A percentile compares a stretch with the other conserved stretches of the same genome.
Conservation (phyloP, 2,888 invertebrate genomes). For the Leptopterna dolabrata region DNA sequence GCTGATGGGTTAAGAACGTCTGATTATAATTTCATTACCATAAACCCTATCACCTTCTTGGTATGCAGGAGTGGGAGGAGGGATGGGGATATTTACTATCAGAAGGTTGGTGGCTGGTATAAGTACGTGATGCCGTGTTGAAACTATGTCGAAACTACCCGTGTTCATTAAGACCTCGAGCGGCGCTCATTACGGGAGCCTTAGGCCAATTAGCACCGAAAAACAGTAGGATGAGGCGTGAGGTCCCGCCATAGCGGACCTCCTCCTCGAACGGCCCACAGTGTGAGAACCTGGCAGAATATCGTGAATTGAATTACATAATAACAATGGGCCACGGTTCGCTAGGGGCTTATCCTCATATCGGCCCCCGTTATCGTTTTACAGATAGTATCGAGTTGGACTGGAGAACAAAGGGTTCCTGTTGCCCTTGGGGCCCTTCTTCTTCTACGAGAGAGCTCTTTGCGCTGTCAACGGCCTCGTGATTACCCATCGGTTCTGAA, state of each 20-base stretch:
- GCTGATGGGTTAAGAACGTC: no score
- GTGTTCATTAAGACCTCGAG: not conserved
- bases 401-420: not conserved
- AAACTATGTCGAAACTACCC: not conserved
- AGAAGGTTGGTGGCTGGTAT: no score
- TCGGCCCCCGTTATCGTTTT: not conserved
- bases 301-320: constrained; percentile 19
- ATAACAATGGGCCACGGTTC: not conserved
- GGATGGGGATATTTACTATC: no score
- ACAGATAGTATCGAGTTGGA: not conserved
- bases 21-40: no score
- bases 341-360: not conserved
- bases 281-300: constrained; percentile 10
- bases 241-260: not conserved
- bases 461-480: constrained; percentile 5
- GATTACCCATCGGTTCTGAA: not conserved
- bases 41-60: no score
- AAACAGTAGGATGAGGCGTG: constrained; percentile 7
- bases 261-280: not conserved
- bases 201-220: not conserved
- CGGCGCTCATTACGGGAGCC: not conserved
- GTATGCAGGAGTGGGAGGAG: no score
- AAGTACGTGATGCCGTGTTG: not conserved
- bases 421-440: not conserved
- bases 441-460: not conserved